A percentile compares a stretch with the other conserved stretches of the same genome.
Evolutionary conservation across 2,888 invertebrate genomes (phyloP).

Genomic region (Neuroscelio doddi): DNA sequence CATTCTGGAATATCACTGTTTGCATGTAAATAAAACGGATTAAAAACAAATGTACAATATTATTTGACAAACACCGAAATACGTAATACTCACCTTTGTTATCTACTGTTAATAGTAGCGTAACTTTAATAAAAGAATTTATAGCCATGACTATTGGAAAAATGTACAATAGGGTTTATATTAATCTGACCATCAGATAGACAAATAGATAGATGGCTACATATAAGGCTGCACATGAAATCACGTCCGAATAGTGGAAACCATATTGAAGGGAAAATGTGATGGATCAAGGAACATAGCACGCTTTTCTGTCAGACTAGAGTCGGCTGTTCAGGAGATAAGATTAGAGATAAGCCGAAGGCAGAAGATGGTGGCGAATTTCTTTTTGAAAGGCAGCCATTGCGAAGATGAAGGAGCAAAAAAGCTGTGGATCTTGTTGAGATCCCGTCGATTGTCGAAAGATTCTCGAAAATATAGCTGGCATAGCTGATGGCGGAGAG

Average conservation of each 20-base stretch:
- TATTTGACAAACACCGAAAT: too few relatives aligned
- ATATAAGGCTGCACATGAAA: slow-evolving; percentile 26
- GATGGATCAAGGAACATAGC: not conserved
- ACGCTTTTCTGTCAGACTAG: not conserved
- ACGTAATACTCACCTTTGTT: too few relatives aligned
- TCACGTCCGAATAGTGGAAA: slow-evolving; percentile 30
- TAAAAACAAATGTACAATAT: too few relatives aligned
- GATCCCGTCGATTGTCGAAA: slow-evolving; percentile 4
- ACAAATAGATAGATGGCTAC: slow-evolving; percentile 29
- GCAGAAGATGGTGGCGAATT: slow-evolving; percentile 25
- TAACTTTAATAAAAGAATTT: too few relatives aligned
- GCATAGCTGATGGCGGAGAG: not conserved
- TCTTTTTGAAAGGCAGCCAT: slow-evolving; percentile 42
- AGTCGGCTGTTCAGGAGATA: slow-evolving; percentile 29
- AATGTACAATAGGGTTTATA: too few relatives aligned
- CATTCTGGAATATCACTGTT: too few relatives aligned
- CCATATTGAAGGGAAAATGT: too few relatives aligned
- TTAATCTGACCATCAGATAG: too few relatives aligned
- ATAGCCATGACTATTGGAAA: too few relatives aligned
- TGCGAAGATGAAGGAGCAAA: slow-evolving; percentile 40
- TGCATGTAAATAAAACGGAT: too few relatives aligned
- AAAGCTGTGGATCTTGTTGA: slow-evolving; percentile 19
- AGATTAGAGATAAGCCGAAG: slow-evolving; percentile 44
- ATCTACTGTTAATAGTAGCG: too few relatives aligned
- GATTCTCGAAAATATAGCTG: slow-evolving; percentile 1